phyloP scores from a whole-genome alignment of 1,140 invertebrate genomes.

The Holotrichia oblita region DNA sequence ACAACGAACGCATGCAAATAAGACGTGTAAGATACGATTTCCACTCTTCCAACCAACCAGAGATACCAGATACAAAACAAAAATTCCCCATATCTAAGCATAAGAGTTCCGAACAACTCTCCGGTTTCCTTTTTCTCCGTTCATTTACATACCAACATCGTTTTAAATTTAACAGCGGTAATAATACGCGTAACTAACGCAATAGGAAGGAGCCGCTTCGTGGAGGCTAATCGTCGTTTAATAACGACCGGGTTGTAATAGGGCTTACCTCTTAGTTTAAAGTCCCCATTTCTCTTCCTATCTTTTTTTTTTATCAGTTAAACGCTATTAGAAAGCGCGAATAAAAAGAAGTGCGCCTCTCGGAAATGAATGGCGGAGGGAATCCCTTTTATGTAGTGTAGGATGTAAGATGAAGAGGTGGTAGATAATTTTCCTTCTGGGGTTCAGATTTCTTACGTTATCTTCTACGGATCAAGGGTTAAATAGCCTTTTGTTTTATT shows the following conservation, averaged over 20 bases:
- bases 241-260: background rate
- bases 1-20: conserved; percentile 15
- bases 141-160: conserved; percentile 13
- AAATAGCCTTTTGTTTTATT: background rate
- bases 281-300: background rate
- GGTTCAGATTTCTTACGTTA: background rate
- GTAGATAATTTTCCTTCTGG: too few species aligned
- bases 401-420: background rate
- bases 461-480: background rate
- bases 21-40: conserved; percentile 8
- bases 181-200: conserved; percentile 6
- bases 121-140: background rate
- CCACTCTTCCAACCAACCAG: background rate
- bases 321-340: background rate
- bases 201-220: background rate
- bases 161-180: conserved; percentile 13
- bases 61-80: background rate
- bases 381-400: background rate
- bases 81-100: background rate
- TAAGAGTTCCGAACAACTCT: background rate
- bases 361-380: background rate
- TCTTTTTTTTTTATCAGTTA: background rate
- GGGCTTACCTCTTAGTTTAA: background rate
- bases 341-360: background rate
- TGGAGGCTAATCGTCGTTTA: background rate